A percentile compares a stretch with the other conserved stretches of the same genome.
Evolutionary conservation across 2,797 vertebrate species (phyloP).

Genomic region (Micrastur ruficollis): DNA sequence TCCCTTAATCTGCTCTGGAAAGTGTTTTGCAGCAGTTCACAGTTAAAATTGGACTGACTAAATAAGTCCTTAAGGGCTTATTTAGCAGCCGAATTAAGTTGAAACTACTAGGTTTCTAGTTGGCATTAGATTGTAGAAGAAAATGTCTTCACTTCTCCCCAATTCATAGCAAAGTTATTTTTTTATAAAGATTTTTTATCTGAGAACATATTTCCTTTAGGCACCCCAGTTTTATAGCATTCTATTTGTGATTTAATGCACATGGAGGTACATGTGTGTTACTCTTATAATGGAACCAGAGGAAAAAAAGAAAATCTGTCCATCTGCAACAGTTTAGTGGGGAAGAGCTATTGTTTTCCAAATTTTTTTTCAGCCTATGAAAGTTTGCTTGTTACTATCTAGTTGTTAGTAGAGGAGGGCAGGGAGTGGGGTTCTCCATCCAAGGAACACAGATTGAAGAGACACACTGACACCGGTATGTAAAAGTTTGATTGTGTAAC

Average conservation of each 20-base stretch:
- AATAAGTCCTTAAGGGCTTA: constrained; percentile 1
- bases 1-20: neutral
- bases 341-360: constrained; percentile 47
- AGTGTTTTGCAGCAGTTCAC: constrained; percentile 3
- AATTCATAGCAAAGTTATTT: neutral
- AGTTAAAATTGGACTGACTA: constrained; percentile 6
- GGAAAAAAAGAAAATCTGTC: neutral
- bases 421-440: neutral
- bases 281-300: neutral
- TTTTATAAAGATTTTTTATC: constrained; percentile 8
- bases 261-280: constrained; percentile 23
- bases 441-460: neutral
- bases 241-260: constrained; percentile 22
- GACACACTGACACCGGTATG: neutral
- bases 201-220: constrained; percentile 26
- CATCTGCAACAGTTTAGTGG: constrained; percentile 41
- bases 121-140: neutral
- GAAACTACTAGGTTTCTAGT: constrained; percentile 19
- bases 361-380: neutral
- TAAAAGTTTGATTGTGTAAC: constrained; percentile 21
- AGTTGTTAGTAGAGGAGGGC: neutral
- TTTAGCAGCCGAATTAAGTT: constrained; percentile 7
- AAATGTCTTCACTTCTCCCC: constrained; percentile 2
- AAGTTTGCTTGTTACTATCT: constrained; percentile 37
- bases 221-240: neutral